These are phyloP conservation scores for Haliclona indistincta DNA, from an alignment of 37 sponge, comb jelly and placozoan genomes.

Conservation along the genomic window DNA sequence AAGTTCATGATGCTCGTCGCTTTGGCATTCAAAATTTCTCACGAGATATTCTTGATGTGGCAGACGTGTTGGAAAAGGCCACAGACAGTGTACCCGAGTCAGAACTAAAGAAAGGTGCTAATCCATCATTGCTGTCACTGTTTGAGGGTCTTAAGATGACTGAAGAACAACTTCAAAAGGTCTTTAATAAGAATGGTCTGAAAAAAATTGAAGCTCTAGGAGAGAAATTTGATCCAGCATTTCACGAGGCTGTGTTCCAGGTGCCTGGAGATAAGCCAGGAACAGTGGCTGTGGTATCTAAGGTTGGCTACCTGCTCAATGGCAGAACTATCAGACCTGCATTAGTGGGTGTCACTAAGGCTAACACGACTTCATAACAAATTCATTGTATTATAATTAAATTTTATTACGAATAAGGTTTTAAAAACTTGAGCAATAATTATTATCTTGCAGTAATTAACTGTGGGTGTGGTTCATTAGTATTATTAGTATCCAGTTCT, in stretches of 20 bases:
- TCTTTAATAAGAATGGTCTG: conserved; percentile 84
- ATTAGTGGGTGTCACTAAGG: conserved; percentile 89
- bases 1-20: conserved; percentile 80
- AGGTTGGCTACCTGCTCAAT: conserved; percentile 84
- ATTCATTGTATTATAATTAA: too few species aligned
- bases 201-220: conserved; percentile 54
- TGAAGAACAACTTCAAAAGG: conserved; percentile 82
- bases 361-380: too few species aligned
- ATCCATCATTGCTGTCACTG: conserved; percentile 45
- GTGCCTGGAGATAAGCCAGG: conserved; percentile 86
- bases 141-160: conserved; percentile 89
- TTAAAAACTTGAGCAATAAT: too few species aligned
- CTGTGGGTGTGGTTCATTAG: too few species aligned
- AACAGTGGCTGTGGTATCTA: conserved; percentile 71
- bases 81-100: conserved; percentile 65
- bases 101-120: conserved; percentile 41
- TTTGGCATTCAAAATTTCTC: conserved; percentile 94
- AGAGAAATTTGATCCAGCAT: conserved; percentile 86
- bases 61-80: conserved; percentile 92
- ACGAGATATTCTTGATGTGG: conserved; percentile 86
- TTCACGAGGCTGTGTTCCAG: conserved; percentile 96
- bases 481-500: too few species aligned
- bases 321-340: conserved; percentile 91
- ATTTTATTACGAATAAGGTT: too few species aligned
- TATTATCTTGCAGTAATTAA: too few species aligned